Conservation (phyloP, 2,113 vertebrate genomes). For the Lichenostomus cassidix region DNA sequence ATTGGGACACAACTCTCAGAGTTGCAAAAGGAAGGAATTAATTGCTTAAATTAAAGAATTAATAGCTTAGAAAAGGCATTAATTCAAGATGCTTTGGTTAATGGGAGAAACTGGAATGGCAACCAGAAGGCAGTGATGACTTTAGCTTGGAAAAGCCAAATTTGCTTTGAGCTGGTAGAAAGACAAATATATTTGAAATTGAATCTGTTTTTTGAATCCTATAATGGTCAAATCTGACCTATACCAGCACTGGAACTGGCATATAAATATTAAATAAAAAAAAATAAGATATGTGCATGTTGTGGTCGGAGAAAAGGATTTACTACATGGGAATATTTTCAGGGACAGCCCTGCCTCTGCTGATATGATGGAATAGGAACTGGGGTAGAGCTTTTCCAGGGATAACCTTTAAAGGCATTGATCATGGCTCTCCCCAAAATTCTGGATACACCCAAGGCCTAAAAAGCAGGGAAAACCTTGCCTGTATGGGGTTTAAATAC, state of each 20-base stretch:
- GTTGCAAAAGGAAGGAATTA: background rate
- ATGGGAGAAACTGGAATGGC: background rate
- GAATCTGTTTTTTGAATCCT: background rate
- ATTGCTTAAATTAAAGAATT: background rate
- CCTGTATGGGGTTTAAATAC: accelerated
- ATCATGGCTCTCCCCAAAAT: accelerated
- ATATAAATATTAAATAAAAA: background rate
- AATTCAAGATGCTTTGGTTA: background rate
- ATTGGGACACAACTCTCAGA: background rate
- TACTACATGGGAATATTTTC: background rate
- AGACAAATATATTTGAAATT: background rate
- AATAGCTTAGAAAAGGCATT: background rate
- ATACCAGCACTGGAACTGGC: background rate
- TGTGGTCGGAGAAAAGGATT: background rate
- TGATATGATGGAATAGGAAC: accelerated
- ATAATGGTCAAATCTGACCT: background rate
- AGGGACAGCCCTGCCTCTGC: background rate
- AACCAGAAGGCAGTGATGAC: background rate
- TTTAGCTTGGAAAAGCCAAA: background rate
- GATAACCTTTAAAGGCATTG: background rate
- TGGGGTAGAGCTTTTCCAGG: background rate
- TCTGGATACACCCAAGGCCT: background rate
- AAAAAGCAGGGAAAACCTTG: background rate
- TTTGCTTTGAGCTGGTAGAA: background rate
- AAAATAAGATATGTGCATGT: accelerated